Evolutionary conservation across 2,113 vertebrate genomes (phyloP).

Genomic region (Boulengeromyrus knoepffleri): DNA sequence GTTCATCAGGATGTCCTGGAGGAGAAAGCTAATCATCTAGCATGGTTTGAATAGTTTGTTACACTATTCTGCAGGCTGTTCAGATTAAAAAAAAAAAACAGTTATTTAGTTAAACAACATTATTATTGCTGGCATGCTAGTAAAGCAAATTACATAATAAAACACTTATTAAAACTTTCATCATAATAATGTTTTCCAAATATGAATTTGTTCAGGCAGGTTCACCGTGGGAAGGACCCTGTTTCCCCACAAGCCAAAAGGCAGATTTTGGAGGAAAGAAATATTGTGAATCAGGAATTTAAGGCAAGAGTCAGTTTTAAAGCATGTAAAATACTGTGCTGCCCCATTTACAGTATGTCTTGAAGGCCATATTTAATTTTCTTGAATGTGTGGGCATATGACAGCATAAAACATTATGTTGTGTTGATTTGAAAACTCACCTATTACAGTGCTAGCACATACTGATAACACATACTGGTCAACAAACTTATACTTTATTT

Average conservation of each 20-base stretch:
- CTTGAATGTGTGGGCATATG: not conserved
- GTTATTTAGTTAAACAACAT: not conserved
- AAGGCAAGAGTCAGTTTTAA: slow-evolving; percentile 55
- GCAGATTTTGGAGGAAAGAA: slow-evolving; percentile 61
- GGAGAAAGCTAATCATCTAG: slow-evolving; percentile 65
- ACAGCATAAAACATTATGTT: not conserved
- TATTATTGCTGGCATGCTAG: not conserved
- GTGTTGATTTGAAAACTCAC: not conserved
- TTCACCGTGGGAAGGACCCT: slow-evolving; percentile 66
- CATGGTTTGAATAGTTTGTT: slow-evolving; percentile 56
- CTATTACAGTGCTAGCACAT: not conserved
- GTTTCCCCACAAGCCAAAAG: slow-evolving; percentile 52
- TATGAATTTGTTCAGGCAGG: slow-evolving; percentile 59
- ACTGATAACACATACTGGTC: not conserved
- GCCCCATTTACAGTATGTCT: not conserved
- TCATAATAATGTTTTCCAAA: not conserved
- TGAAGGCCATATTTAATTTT: not conserved
- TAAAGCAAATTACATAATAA: not conserved
- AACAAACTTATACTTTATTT: too few relatives aligned
- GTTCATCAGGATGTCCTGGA: slow-evolving; percentile 57
- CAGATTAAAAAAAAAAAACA: not conserved
- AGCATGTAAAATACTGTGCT: not conserved
- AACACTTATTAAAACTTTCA: not conserved
- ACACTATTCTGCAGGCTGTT: not conserved
- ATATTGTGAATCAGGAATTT: slow-evolving; percentile 51